Evolutionary conservation across 2,888 invertebrate genomes (phyloP).

Genomic region (Aphrophora alni): DNA sequence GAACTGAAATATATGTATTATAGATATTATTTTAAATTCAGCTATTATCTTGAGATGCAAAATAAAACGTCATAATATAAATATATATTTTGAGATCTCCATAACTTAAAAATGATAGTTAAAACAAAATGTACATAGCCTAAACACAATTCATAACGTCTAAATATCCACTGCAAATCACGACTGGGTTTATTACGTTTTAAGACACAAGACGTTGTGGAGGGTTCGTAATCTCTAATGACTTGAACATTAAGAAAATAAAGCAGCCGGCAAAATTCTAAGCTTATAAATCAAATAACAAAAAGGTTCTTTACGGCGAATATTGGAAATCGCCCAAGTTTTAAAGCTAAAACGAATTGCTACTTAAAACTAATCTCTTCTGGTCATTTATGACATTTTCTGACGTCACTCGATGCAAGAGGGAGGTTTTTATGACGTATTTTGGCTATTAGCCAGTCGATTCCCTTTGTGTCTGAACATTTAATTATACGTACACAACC

Average conservation of each 20-base stretch:
- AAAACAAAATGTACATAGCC: no score
- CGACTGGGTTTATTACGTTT: no score
- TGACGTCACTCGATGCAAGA: constrained; percentile 19
- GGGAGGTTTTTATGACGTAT: constrained; percentile 22
- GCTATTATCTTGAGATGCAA: no score
- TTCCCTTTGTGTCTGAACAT: neutral
- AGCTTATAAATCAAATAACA: neutral
- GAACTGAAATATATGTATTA: no score
- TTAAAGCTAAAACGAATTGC: neutral
- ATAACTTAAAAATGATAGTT: no score
- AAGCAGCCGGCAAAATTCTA: neutral
- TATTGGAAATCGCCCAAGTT: neutral
- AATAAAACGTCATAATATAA: no score
- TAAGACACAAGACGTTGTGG: neutral
- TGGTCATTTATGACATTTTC: constrained; percentile 23
- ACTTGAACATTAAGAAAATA: neutral
- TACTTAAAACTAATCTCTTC: neutral
- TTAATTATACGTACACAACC: neutral
- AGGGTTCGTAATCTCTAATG: neutral
- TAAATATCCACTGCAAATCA: no score
- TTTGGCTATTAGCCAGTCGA: neutral
- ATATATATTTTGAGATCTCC: no score
- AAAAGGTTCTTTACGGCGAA: neutral
- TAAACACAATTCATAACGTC: no score
- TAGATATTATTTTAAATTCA: no score